These are phyloP conservation scores for Astyanax mexicanus DNA, from an alignment of 2,797 vertebrate genomes.

Conservation along the genomic window DNA sequence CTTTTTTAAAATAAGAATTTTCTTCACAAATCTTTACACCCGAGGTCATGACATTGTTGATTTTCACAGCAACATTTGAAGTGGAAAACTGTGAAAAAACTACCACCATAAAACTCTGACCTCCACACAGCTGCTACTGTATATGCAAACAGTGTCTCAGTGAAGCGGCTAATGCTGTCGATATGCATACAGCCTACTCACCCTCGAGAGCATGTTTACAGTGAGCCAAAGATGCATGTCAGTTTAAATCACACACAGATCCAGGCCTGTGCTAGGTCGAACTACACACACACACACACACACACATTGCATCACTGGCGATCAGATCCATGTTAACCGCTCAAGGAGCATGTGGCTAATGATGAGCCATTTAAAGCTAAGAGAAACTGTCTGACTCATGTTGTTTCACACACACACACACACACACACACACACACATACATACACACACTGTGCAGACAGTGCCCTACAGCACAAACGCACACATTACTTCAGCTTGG, in stretches of 20 bases:
- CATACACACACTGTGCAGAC: neutral
- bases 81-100: neutral
- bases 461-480: slow-evolving; percentile 42
- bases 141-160: neutral
- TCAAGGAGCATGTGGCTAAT: slow-evolving; percentile 14
- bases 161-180: neutral
- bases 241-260: slow-evolving; percentile 60
- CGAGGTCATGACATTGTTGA: neutral
- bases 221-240: slow-evolving; percentile 67
- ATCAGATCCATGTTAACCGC: neutral
- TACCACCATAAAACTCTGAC: neutral
- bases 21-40: no score
- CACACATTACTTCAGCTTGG: slow-evolving; percentile 51
- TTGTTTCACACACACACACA: slow-evolving; percentile 25
- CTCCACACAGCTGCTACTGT: neutral
- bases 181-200: slow-evolving; percentile 38
- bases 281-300: slow-evolving; percentile 38
- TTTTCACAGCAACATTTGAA: neutral
- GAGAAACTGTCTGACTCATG: slow-evolving; percentile 15
- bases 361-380: slow-evolving; percentile 41
- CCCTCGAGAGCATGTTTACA: slow-evolving; percentile 56
- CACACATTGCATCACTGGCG: slow-evolving; percentile 19
- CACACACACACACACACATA: neutral
- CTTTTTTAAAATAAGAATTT: no score
- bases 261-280: slow-evolving; percentile 7